A percentile compares a stretch with the other conserved stretches of the same genome.
Evolutionary conservation across 2,113 vertebrate species (phyloP).

Genomic region (Sporophila hypoxantha): DNA sequence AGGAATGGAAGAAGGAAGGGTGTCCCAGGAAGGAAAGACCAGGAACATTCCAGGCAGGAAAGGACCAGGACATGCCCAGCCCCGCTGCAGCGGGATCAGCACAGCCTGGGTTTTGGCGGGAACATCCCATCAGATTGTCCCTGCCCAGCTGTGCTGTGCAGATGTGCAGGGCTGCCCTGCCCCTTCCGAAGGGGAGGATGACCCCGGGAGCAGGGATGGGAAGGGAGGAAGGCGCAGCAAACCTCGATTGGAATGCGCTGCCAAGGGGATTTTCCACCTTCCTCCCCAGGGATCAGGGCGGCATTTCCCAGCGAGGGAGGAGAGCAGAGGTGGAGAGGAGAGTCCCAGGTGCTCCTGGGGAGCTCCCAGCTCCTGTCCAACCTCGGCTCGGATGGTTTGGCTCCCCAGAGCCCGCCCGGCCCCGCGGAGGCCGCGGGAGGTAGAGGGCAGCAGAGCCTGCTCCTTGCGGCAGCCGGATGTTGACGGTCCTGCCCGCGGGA

Average conservation of each 20-base stretch:
- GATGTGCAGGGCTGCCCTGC: not conserved
- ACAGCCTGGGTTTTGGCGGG: not conserved
- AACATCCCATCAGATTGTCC: not conserved
- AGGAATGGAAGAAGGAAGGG: no score
- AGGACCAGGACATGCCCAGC: not conserved
- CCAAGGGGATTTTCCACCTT: not conserved
- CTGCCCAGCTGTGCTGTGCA: not conserved
- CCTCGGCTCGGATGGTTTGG: no score
- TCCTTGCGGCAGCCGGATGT: not conserved
- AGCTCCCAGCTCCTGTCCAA: not conserved
- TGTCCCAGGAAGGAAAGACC: no score
- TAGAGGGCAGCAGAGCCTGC: conserved; percentile 39
- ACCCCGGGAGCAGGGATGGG: not conserved
- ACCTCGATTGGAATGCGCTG: not conserved
- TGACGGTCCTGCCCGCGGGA: not conserved
- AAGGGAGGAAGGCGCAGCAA: not conserved
- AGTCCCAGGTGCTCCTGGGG: rapidly evolving
- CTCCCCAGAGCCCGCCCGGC: not conserved
- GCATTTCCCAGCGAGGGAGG: not conserved
- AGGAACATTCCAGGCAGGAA: no score
- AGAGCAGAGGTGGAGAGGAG: not conserved
- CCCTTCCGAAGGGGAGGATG: not conserved
- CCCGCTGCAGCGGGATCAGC: not conserved
- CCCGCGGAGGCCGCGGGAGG: not conserved
- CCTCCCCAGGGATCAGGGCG: rapidly evolving